A percentile compares a stretch with the other conserved stretches of the same genome.
phyloP scores from a whole-genome alignment of 2,888 invertebrate species.

The Eutolmus rufibarbis region DNA sequence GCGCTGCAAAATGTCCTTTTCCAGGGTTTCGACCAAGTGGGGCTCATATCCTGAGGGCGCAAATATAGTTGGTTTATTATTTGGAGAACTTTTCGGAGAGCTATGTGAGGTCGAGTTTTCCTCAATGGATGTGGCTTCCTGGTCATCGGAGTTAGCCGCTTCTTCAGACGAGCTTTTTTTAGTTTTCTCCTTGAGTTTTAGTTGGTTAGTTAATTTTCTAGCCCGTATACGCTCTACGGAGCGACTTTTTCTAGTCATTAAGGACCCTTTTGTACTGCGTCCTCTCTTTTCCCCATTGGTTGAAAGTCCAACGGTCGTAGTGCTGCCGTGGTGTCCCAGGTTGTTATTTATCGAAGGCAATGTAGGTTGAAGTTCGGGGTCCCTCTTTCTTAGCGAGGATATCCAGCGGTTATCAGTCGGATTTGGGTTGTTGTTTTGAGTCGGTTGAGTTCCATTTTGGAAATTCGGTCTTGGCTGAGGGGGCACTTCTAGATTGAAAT shows the following conservation, averaged over 20 bases:
- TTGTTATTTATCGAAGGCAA: conserved; percentile 68
- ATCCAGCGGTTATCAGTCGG: conserved; percentile 72
- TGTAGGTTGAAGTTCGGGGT: conserved; percentile 72
- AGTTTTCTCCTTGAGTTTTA: conserved; percentile 59
- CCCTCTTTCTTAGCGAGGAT: conserved; percentile 70
- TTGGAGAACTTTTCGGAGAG: conserved; percentile 61
- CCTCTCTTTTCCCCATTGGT: conserved; percentile 57
- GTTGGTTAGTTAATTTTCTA: conserved; percentile 60
- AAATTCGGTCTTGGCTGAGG: conserved; percentile 59
- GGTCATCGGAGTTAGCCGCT: conserved; percentile 63
- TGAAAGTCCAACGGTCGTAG: conserved; percentile 60
- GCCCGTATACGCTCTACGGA: conserved; percentile 62
- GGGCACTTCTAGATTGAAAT: conserved; percentile 57
- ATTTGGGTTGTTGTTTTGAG: conserved; percentile 52
- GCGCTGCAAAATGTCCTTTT: conserved; percentile 83
- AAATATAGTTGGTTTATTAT: conserved; percentile 64
- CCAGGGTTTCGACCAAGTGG: conserved; percentile 81
- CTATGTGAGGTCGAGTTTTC: conserved; percentile 59
- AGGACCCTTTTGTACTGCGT: conserved; percentile 52
- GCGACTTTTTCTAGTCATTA: conserved; percentile 60
- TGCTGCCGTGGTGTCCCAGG: conserved; percentile 55
- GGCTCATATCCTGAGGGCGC: conserved; percentile 75
- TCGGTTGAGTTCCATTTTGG: conserved; percentile 43
- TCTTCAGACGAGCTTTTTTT: conserved; percentile 63
- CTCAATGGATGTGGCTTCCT: conserved; percentile 62